Base-by-base conservation (phyloP, 2,113 vertebrate genomes). In the Daphoenositta chrysoptera region DNA sequence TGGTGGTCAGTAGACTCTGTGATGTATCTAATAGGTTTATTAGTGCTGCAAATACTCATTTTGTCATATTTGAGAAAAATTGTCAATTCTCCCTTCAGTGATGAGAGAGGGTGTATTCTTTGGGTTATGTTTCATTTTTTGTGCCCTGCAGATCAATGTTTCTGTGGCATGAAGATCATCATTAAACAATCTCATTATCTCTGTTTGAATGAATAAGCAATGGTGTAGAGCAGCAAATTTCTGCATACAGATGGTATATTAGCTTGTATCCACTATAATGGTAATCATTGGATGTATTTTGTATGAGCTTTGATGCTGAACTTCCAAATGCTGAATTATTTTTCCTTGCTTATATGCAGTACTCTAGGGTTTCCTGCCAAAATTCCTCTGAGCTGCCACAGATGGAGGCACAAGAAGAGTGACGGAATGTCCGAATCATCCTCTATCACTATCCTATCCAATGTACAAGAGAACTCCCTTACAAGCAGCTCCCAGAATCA, bases 171-270 rank as follows among this genome's bases (percentile, higher is more conserved):
- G 66, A 87, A 73, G 50, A 83, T 94, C 35, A 64, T 90, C 70
- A 81, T 90, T 96, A 97, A 97, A 90, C 31, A 94, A 93, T 96
- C 70, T 95, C 50, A 96, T 97, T 97, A 94, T 77, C 68, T 93
- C 79, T 87, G 27, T 91, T 85, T 96, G 75, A 97, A 90, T 94
- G 72, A 94, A 96, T 94, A 94, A 82, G 68, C 56, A 92, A 20
- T 82, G 78, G 37, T 78, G 57, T 78, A 90, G 87, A 88, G 71
- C 39, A 91, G 69, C 24, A 93, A 76, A 94, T 90, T 93, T 95
- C 83, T 91, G 73, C 65, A 85, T 90, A 90, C 89, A 97, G 95
- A 97, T 95, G 89, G 63, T 77, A 31, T 79, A 84, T 96, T 95
- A 93, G 54, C 66, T 95, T 83, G 44, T 71, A 78, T 82, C n/a